Evolutionary conservation across 2,888 invertebrate genomes (phyloP), one percentile per base, ranked within the genome.

Genomic region (Gari tellinella): DNA sequence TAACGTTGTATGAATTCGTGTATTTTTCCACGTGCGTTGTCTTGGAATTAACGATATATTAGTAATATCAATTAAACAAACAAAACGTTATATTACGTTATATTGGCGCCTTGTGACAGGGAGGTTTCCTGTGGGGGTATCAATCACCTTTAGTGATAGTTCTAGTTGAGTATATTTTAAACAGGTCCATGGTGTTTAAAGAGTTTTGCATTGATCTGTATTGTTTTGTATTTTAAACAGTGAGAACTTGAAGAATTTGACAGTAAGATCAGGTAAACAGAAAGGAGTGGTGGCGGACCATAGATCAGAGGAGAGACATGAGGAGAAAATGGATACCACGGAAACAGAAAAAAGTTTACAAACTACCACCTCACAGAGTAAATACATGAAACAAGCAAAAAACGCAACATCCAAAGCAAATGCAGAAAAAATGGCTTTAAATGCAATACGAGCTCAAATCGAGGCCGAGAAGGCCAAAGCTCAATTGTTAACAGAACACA

Each of bases 301-400:
- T 14, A 73, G 58, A 38, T 73, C 51, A 31, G 72, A 68, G 3
- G 73, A 78, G 37, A 49, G 72, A 64, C 53, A 69, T 25, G 83
- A 77, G 49, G 86, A 84, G 37, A 87, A 83, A 66, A 84, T 84
- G 85, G 86, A 86, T 58, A 72, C 63, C 1, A 72, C 76, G n/a
- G 84, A 81, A 21, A 81, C 65, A 10, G 79, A 79, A 41, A 79
- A 85, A 51, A 72, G 63, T 45, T 66, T 70, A 51, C 55, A 72
- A 21, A 65, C 75, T 43, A 77, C 80, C 26, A 81, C 83, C 19
- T 69, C 69, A 55, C 75, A 83, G 43, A 86, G 87, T 69, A 89
- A 89, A 81, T 86, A 84, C 62, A 73, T 87, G 17, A 89, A 89
- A 75, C 88, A 87, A 64, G 84, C 85, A 12, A 85, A 83, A 69